These are phyloP conservation scores for Panthera uncia DNA, from an alignment of 2,113 vertebrate species.

Conservation along the genomic window DNA sequence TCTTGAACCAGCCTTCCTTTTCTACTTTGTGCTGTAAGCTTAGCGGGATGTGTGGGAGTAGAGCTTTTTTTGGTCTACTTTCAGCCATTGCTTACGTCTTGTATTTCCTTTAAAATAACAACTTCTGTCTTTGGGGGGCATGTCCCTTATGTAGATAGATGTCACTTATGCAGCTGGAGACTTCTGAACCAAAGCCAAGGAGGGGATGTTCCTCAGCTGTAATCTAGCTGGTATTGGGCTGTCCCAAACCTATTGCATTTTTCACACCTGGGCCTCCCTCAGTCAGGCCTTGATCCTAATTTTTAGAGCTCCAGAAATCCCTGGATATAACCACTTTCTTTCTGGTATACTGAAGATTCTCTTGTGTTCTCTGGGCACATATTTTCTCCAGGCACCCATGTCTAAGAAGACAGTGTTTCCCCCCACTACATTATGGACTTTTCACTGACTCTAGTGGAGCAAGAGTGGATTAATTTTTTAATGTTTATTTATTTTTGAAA, in stretches of 20 bases:
- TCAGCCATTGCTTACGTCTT: not conserved
- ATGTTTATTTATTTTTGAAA: no score
- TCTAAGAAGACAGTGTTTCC: conserved; percentile 4
- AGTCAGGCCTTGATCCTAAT: not conserved
- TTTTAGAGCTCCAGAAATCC: not conserved
- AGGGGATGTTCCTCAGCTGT: not conserved
- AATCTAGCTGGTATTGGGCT: not conserved
- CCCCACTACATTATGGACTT: not conserved
- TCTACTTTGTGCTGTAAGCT: not conserved
- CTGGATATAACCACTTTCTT: not conserved
- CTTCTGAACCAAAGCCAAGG: not conserved
- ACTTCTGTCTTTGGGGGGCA: not conserved
- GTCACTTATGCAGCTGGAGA: not conserved
- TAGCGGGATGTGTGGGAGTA: not conserved
- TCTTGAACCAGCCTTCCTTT: not conserved
- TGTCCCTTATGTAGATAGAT: not conserved
- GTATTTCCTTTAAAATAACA: not conserved
- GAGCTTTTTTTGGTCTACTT: not conserved
- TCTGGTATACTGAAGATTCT: not conserved
- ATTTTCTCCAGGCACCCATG: not conserved
- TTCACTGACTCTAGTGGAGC: not conserved
- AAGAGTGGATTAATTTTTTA: not conserved
- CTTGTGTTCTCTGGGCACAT: not conserved
- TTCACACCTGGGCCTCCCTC: not conserved
- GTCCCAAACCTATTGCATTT: not conserved